Evolutionary conservation across 2,113 vertebrate species (phyloP), one percentile per base, ranked within the genome.

Genomic region (Aspiorhynchus laticeps): DNA sequence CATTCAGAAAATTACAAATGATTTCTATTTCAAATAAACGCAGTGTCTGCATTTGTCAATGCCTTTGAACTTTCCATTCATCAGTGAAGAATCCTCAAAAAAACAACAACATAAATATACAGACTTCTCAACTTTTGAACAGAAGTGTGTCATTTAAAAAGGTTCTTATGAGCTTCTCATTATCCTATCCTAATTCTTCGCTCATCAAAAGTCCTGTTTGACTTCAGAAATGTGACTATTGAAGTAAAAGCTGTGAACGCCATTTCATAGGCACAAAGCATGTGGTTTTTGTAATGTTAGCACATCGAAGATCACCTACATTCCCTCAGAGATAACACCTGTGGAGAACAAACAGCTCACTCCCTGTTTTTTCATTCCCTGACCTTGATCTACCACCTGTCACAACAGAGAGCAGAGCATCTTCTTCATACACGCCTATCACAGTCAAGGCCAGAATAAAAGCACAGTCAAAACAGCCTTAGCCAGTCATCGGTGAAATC

Each of bases 261-360:
- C 26, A 33, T 51, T 53, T 48, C 46, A 53, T 17, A 78, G 76
- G 43, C 46, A 48, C 26, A 19, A 43, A 63, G n/a, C 36, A 46
- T 48, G 59, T 48, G 61, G 36, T 65, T 80, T 81, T 24, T 33
- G 63, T 83, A 67, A 83, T 71, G 43, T 36, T 51, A 71, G 19
- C 19, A 51, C 43, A 83, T 83, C 26, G 24, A 8, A 83, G 10
- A 71, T 51, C 41, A 73, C 46, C 69, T 59, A 17, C 14, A 56
- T 56, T 53, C 28, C 53, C 75, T 78, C 56, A 86, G 75, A 33
- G 84, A 79, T 80, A 59, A 80, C 31, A 80, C 51, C 78, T 41
- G 53, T 48, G 73, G 71, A 79, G 84, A 73, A 48, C 69, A 86
- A 86, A 74, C 78, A 74, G 65, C 51, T 17, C 65, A 46, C 43